phyloP scores from a whole-genome alignment of 1,140 invertebrate species.

The Venturia canescens region DNA sequence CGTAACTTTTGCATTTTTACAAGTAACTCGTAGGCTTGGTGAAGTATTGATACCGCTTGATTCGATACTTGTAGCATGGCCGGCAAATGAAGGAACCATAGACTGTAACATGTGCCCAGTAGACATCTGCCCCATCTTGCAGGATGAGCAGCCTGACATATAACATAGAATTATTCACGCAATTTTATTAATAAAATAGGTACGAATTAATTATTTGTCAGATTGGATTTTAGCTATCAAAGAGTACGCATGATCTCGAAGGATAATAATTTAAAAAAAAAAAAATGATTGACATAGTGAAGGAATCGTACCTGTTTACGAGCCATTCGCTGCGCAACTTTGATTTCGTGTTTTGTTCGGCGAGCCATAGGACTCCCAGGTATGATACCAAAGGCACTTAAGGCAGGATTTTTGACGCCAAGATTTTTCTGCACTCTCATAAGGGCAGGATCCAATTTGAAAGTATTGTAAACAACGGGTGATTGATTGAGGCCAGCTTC shows the following conservation, averaged over 20 bases:
- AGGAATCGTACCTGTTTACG: constrained; percentile 79
- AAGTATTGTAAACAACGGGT: constrained; percentile 72
- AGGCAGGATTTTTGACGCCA: constrained; percentile 68
- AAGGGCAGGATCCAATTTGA: constrained; percentile 78
- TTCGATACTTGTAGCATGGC: constrained; percentile 76
- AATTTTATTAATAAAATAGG: constrained; percentile 39
- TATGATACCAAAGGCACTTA: constrained; percentile 74
- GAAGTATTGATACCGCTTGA: constrained; percentile 87
- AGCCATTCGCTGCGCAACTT: constrained; percentile 92
- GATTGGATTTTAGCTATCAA: too few relatives aligned
- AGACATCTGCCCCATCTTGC: constrained; percentile 95
- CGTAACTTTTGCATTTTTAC: constrained; percentile 87
- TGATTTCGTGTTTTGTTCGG: constrained; percentile 96
- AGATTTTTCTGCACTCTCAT: constrained; percentile 77
- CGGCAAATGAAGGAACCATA: constrained; percentile 97
- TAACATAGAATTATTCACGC: constrained; percentile 39
- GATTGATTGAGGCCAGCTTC: constrained; percentile 80
- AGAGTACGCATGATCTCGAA: too few relatives aligned
- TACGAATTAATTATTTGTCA: too few relatives aligned
- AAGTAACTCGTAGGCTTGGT: constrained; percentile 91
- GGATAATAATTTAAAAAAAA: too few relatives aligned
- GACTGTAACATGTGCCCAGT: constrained; percentile 91
- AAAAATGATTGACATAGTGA: too few relatives aligned
- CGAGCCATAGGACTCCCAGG: constrained; percentile 94
- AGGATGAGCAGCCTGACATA: constrained; percentile 78